Conservation (phyloP, 2,888 invertebrate species). For the Invenusta paracnida region DNA sequence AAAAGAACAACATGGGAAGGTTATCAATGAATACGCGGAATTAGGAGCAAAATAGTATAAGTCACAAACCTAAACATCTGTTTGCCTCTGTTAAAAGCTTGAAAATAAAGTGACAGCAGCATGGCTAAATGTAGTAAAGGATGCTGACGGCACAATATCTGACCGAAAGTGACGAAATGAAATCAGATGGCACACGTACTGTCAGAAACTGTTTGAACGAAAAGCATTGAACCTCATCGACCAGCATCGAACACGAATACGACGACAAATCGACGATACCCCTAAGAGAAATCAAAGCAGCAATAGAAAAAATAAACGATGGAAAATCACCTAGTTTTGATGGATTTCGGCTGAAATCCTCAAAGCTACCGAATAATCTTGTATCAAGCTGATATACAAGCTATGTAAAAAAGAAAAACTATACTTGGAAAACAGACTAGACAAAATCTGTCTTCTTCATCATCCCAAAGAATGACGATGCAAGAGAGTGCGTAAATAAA, state of each 20-base stretch:
- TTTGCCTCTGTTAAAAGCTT: background rate
- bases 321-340: background rate
- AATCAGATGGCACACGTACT: too few species aligned
- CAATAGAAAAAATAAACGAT: too few species aligned
- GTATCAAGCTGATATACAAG: background rate
- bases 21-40: background rate
- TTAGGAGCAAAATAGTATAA: background rate
- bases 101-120: background rate
- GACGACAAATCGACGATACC: too few species aligned
- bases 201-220: background rate
- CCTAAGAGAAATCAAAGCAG: too few species aligned
- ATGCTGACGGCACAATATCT: too few species aligned
- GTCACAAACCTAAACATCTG: background rate
- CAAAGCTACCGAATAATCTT: background rate
- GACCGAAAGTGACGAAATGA: too few species aligned
- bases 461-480: background rate
- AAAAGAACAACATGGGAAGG: background rate
- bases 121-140: too few species aligned
- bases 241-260: background rate
- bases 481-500: background rate
- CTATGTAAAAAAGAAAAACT: background rate
- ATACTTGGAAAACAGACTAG: background rate
- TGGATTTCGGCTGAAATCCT: background rate
- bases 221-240: background rate
- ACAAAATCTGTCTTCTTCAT: background rate